Evolutionary conservation across 2,888 invertebrate species (phyloP).

Genomic region (Ischnura elegans): DNA sequence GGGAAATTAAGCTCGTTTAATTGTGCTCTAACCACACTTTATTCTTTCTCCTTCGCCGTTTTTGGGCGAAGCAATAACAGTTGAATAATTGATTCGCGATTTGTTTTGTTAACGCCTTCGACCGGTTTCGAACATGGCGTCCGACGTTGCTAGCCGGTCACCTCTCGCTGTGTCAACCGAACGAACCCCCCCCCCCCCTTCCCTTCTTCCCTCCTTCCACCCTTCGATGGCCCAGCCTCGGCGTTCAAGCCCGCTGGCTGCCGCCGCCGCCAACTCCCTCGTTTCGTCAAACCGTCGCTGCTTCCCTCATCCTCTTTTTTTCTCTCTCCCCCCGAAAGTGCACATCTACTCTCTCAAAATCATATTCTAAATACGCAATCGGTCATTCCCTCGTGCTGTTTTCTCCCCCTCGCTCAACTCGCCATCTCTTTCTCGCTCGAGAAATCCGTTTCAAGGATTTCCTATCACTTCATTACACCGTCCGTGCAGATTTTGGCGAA

Average conservation of each 20-base stretch:
- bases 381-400: background rate
- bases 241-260: background rate
- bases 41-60: background rate
- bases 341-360: background rate
- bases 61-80: background rate
- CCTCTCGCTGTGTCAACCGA: slow-evolving; percentile 58
- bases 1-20: background rate
- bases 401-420: no score
- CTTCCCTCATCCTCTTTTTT: background rate
- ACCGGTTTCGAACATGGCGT: slow-evolving; percentile 65
- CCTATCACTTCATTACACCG: no score
- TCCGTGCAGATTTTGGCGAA: background rate
- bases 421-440: background rate
- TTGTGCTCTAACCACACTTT: background rate
- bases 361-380: background rate
- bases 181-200: background rate
- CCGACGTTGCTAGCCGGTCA: slow-evolving; percentile 62
- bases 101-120: slow-evolving; percentile 55
- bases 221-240: no score
- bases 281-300: background rate
- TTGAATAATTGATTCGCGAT: slow-evolving; percentile 42
- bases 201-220: background rate
- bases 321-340: background rate
- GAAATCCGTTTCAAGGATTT: background rate
- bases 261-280: background rate